phyloP scores from a whole-genome alignment of 1,140 invertebrate species.

The Samia ricini region DNA sequence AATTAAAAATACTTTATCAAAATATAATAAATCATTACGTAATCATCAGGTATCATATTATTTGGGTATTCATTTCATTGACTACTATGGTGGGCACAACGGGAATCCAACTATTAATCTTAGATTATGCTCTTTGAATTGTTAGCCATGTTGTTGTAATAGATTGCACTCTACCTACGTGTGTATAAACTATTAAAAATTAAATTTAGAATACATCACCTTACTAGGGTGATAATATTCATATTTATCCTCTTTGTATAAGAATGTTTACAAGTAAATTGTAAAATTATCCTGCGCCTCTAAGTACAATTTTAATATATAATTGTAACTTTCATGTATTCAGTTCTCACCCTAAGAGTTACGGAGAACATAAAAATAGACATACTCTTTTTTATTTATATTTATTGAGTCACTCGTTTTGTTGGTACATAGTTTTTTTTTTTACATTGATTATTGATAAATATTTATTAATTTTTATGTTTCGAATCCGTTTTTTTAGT shows the following conservation, averaged over 20 bases:
- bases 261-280: background rate
- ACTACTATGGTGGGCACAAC: background rate
- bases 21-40: background rate
- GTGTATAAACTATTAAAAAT: background rate
- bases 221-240: background rate
- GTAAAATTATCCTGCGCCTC: background rate
- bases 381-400: no score
- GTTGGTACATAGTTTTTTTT: no score
- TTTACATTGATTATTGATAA: no score
- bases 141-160: background rate
- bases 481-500: no score
- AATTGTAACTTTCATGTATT: background rate
- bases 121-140: background rate
- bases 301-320: background rate
- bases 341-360: background rate
- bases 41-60: background rate
- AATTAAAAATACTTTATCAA: background rate
- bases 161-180: background rate
- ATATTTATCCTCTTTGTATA: background rate
- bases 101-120: conserved; percentile 19
- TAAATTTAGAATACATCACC: background rate
- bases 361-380: no score
- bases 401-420: no score
- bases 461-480: no score
- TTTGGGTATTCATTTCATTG: background rate